A percentile compares a stretch with the other conserved stretches of the same genome.
Conservation (phyloP, 1,140 invertebrate species). For the Protaetia brevitarsis region DNA sequence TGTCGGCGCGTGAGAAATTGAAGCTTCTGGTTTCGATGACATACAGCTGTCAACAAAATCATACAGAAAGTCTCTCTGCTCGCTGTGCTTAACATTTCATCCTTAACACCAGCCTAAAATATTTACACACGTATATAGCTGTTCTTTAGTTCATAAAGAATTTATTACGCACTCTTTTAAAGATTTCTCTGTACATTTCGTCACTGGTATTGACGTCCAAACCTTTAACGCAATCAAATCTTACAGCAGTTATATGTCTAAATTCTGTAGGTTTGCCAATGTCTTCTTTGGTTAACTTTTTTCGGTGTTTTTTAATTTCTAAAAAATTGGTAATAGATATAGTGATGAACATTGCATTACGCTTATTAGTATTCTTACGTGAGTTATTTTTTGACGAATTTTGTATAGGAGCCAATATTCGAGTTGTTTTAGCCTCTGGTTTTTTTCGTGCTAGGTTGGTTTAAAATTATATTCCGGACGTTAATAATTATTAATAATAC, state of each 20-base stretch:
- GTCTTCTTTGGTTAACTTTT: conserved; percentile 82
- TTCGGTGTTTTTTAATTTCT: conserved; percentile 52
- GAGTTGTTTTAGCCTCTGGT: too few relatives aligned
- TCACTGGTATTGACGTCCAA: conserved; percentile 73
- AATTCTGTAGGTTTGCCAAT: conserved; percentile 88
- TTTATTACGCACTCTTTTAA: conserved; percentile 56
- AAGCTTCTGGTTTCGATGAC: background rate
- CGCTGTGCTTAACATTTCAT: conserved; percentile 75
- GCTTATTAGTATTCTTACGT: too few relatives aligned
- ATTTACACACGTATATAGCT: too few relatives aligned
- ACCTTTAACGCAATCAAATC: conserved; percentile 75
- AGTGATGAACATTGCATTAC: background rate
- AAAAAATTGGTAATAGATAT: background rate
- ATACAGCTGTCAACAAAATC: conserved; percentile 73
- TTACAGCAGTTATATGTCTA: conserved; percentile 84
- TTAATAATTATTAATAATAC: background rate
- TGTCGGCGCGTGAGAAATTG: background rate
- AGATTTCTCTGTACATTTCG: conserved; percentile 72
- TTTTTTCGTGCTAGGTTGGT: background rate
- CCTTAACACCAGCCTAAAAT: conserved; percentile 70
- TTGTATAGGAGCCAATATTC: too few relatives aligned
- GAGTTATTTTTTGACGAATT: too few relatives aligned
- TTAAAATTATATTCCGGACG: background rate
- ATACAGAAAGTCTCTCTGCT: conserved; percentile 91
- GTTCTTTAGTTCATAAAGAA: background rate